phyloP scores from a whole-genome alignment of 2,113 vertebrate species.

The Erpornis zantholeuca region DNA sequence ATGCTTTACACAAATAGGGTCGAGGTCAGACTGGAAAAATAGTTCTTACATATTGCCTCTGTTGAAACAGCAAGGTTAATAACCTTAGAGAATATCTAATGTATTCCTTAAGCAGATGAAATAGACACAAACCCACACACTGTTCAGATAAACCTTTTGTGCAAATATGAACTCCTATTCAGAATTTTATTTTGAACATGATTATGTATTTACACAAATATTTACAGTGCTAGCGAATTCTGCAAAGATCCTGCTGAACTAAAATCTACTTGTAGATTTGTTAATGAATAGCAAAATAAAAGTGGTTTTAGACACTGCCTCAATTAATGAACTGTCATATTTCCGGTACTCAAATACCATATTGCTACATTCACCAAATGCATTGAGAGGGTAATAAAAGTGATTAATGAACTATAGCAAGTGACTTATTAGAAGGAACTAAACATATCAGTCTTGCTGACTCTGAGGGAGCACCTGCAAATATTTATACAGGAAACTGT shows the following conservation, averaged over 20 bases:
- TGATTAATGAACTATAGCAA: conserved; percentile 24
- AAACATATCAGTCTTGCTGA: background rate
- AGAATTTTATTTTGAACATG: background rate
- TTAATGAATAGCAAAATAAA: conserved; percentile 12
- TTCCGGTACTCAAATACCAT: background rate
- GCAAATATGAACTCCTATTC: background rate
- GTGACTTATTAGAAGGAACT: conserved; percentile 13
- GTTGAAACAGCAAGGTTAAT: background rate
- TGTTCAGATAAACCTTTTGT: background rate
- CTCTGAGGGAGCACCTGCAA: conserved; percentile 10
- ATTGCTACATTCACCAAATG: background rate
- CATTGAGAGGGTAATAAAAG: background rate
- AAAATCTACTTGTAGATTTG: background rate
- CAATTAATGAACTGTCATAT: background rate
- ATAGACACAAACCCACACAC: background rate
- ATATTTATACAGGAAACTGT: background rate
- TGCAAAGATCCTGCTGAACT: background rate
- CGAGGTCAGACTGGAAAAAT: background rate
- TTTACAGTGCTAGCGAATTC: background rate
- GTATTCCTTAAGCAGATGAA: background rate
- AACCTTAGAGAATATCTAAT: background rate
- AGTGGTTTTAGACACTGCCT: background rate
- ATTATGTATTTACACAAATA: background rate
- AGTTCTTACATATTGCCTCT: background rate
- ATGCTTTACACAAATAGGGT: background rate